Conservation (phyloP, 2,797 vertebrate genomes). For the Lophotriccus pileatus region DNA sequence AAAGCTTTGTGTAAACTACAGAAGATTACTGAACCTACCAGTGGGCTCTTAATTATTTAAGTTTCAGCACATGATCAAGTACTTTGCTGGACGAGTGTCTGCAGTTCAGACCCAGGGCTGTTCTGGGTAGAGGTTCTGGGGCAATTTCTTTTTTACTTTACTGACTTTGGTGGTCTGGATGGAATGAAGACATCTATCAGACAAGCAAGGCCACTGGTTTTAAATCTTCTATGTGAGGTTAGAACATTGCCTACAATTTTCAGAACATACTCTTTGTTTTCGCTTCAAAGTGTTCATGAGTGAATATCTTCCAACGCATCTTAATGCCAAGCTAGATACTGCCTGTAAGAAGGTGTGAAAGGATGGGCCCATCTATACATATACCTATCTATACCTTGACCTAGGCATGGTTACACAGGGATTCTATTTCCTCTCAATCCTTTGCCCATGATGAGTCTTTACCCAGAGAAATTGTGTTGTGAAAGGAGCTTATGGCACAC, state of each 20-base stretch:
- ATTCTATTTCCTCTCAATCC: not conserved
- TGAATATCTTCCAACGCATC: not conserved
- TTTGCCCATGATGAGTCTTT: accelerated
- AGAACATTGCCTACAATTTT: not conserved
- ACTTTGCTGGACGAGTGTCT: not conserved
- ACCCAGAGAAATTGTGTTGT: not conserved
- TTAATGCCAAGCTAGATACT: not conserved
- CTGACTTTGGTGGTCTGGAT: not conserved
- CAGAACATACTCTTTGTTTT: not conserved
- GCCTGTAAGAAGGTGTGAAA: not conserved
- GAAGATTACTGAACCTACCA: not conserved
- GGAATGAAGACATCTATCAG: not conserved
- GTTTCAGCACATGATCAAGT: not conserved
- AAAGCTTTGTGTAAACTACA: not conserved
- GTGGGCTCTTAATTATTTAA: not conserved
- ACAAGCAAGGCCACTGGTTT: not conserved
- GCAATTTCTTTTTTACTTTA: not conserved
- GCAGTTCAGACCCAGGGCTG: not conserved
- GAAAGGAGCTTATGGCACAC: not conserved
- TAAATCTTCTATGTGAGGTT: not conserved
- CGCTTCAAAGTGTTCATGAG: not conserved
- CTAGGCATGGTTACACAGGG: accelerated
- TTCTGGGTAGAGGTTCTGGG: not conserved
- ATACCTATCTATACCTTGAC: accelerated
- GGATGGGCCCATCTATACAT: not conserved